Conservation (phyloP, 2,888 invertebrate genomes). For the Scaptomyza flava region DNA sequence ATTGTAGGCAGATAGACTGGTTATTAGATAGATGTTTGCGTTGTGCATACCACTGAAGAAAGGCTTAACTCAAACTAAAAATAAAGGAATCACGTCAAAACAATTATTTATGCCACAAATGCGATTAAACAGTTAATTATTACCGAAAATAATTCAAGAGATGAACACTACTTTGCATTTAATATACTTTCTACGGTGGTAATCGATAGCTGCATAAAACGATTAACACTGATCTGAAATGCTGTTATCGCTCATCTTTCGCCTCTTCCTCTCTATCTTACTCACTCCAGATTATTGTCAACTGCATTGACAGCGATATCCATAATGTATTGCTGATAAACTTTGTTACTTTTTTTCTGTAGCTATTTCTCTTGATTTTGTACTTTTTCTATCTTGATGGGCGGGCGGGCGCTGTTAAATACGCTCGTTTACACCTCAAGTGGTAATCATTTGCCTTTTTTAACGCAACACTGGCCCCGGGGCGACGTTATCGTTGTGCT, state of each 20-base stretch:
- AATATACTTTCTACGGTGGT: not conserved
- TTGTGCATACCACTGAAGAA: not conserved
- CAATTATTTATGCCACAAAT: not conserved
- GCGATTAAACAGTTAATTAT: not conserved
- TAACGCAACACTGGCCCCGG: not conserved
- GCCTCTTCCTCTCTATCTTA: not conserved
- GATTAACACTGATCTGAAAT: slow-evolving; percentile 17
- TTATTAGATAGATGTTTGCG: slow-evolving; percentile 1
- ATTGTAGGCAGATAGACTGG: not conserved
- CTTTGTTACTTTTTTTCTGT: slow-evolving; percentile 36
- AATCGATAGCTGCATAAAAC: slow-evolving; percentile 11
- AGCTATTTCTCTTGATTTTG: too few relatives aligned
- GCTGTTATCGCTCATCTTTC: not conserved
- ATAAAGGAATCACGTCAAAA: not conserved
- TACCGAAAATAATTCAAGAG: not conserved
- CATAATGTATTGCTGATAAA: slow-evolving; percentile 41
- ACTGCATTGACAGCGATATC: slow-evolving; percentile 28
- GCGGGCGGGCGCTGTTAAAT: slow-evolving; percentile 65
- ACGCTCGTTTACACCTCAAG: slow-evolving; percentile 76
- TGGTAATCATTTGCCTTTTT: slow-evolving; percentile 60
- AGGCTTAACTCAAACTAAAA: not conserved
- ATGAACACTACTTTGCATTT: too few relatives aligned
- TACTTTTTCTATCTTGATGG: slow-evolving; percentile 29
- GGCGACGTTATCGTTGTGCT: slow-evolving; percentile 46
- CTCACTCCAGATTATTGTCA: not conserved